Base-by-base conservation (phyloP, 30 jellyfish, hydroid and myxozoan genomes). In the Aurelia sp. region DNA sequence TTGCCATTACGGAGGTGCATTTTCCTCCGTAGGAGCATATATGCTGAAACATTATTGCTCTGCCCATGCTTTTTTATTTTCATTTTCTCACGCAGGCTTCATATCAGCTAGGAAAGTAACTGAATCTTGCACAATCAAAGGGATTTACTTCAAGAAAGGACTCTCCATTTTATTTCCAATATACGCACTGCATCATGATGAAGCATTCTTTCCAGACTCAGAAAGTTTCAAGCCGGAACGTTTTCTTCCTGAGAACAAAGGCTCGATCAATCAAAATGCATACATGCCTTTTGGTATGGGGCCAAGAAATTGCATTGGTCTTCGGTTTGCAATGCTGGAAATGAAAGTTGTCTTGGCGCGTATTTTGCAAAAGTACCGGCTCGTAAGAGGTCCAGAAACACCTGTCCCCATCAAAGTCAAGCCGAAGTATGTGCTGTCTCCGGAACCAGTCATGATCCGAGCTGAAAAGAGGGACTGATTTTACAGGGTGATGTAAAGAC, bases 191-290 rank as follows among this genome's bases (percentile, higher is more conserved):
- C 95, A 85, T 53, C 89, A 83, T n/a, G 95, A 85, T 52, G 89
- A 85, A 53, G 60, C 52, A 50, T 85, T 23, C 74, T 85, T 82
- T 82, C 51, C 85, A 12, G 89, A 85, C 19, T 89, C 95, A 22
- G 89, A 85, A n/a, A 30, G 20, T 44, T 85, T 62, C 84, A 85
- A 74, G n/a, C 95, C 95, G 61, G 95, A 85, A 52, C 80, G 93
- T 27, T 84, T 84, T 44, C 83, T 84, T 13, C 93, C 93, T 2
- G 93, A 84, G 70, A 75, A 85, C 69, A 73, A 65, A 22, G 84
- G 76, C 63, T 55, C 85, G 52, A 85, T 85, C 13, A 64, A 61
- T 31, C 84, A 41, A 0, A 71, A 74, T 61, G 73, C 95, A 9
- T 85, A 85, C 51, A 35, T 85, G 76, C 95, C 89, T 18, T 85